phyloP scores from a whole-genome alignment of 1,140 invertebrate species.

The Calephelis nemesis region DNA sequence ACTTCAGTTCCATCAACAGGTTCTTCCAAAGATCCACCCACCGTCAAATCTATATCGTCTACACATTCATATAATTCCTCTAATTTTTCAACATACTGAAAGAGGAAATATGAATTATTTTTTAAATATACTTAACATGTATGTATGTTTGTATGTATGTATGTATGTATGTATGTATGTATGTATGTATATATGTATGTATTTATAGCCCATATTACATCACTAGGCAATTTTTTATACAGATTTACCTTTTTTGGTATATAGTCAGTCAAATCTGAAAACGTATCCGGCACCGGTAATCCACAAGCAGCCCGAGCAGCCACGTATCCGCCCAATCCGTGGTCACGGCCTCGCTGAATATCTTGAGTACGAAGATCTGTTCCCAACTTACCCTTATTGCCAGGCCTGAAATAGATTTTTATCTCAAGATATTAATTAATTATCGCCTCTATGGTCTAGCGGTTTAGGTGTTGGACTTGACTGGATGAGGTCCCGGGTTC shows the following conservation, averaged over 20 bases:
- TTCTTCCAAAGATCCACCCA: background rate
- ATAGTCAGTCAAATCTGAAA: background rate
- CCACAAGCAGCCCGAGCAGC: constrained; percentile 89
- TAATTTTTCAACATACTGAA: background rate
- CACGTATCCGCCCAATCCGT: constrained; percentile 91
- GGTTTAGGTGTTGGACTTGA: too few species aligned
- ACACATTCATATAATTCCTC: background rate
- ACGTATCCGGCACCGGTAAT: constrained; percentile 80
- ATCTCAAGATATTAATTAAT: too few species aligned
- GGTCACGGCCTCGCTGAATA: constrained; percentile 93
- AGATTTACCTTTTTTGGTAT: background rate
- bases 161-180: too few species aligned
- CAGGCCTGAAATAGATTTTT: background rate
- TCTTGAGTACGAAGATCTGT: constrained; percentile 90
- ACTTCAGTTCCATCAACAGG: background rate
- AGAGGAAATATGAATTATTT: background rate
- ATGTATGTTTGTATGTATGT: too few species aligned
- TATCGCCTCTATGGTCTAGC: too few species aligned
- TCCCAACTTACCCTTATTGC: constrained; percentile 81
- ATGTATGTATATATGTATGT: too few species aligned
- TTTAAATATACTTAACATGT: too few species aligned
- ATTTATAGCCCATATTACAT: constrained; percentile 49
- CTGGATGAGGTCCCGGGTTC: too few species aligned
- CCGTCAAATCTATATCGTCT: background rate
- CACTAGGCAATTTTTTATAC: constrained; percentile 75